Conservation (phyloP, 1,140 invertebrate genomes). For the Drosophila novamexicana region DNA sequence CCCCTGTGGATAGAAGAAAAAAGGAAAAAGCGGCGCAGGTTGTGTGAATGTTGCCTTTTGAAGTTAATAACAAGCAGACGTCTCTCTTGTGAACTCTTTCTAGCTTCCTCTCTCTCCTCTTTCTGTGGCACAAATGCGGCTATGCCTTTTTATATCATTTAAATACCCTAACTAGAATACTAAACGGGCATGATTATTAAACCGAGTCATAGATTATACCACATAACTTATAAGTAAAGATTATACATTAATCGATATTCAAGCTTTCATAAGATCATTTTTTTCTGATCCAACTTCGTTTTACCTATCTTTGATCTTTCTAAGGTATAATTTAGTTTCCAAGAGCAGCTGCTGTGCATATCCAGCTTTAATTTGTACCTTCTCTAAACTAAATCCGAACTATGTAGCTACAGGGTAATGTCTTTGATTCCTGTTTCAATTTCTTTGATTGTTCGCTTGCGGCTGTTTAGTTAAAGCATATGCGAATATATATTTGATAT, state of each 20-base stretch:
- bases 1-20: slow-evolving; percentile 32
- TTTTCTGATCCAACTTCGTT: no score
- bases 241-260: no score
- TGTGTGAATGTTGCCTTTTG: slow-evolving; percentile 29
- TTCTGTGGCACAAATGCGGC: slow-evolving; percentile 20
- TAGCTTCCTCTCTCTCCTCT: not conserved
- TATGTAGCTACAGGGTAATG: not conserved
- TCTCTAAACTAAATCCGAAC: not conserved
- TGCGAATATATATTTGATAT: not conserved
- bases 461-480: slow-evolving; percentile 28
- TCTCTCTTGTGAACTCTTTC: slow-evolving; percentile 6
- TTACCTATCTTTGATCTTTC: no score
- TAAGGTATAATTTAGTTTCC: no score
- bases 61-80: slow-evolving; percentile 47
- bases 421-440: not conserved
- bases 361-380: no score
- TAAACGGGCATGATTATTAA: no score
- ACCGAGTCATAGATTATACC: no score
- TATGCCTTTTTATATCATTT: slow-evolving; percentile 9
- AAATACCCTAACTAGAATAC: not conserved
- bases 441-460: slow-evolving; percentile 20
- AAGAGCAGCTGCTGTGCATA: no score
- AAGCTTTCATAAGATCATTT: not conserved
- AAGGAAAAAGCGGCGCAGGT: slow-evolving; percentile 37
- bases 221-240: no score